Evolutionary conservation across 2,113 vertebrate species (phyloP).

Genomic region (Datnioides undecimradiatus): DNA sequence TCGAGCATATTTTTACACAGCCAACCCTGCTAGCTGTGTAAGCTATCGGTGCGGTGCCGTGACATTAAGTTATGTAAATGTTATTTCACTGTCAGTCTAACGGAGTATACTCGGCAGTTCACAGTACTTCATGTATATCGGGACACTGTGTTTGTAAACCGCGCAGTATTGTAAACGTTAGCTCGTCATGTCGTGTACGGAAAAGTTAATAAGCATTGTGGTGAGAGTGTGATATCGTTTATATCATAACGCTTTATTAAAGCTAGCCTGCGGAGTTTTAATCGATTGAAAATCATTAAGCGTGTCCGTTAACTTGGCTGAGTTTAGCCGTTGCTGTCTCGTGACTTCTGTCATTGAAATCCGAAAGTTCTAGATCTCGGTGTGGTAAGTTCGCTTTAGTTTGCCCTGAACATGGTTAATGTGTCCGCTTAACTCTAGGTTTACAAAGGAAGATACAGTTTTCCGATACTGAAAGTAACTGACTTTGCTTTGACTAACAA

Average conservation of each 20-base stretch:
- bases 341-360: conserved; percentile 38
- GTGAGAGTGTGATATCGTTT: conserved; percentile 9
- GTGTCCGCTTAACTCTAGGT: rapidly evolving
- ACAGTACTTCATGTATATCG: background rate
- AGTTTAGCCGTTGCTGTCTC: background rate
- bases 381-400: background rate
- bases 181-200: background rate
- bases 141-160: conserved; percentile 28
- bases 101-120: background rate
- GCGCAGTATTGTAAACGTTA: background rate
- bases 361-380: conserved; percentile 73
- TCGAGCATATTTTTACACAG: background rate
- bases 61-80: background rate
- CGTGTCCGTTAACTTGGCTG: background rate
- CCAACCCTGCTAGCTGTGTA: background rate
- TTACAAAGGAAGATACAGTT: rapidly evolving
- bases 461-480: background rate
- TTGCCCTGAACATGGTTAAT: background rate
- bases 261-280: background rate
- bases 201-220: conserved; percentile 21
- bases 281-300: background rate
- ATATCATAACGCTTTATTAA: background rate
- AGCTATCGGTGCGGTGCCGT: background rate
- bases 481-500: background rate
- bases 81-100: background rate